phyloP scores from a whole-genome alignment of 2,113 vertebrate species.

The Rhinolophus sinicus region DNA sequence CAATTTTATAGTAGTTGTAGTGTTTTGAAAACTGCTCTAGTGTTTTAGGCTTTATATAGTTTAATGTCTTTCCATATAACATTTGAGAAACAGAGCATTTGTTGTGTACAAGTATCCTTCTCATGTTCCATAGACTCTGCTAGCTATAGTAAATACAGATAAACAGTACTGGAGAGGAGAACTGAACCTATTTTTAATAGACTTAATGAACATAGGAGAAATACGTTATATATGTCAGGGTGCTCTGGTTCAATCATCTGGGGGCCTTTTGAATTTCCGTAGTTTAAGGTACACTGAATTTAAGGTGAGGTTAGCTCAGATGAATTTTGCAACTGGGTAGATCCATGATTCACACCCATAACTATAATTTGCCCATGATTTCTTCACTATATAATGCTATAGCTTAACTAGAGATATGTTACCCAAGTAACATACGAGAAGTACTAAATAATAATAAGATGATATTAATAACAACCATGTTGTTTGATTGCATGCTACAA shows the following conservation, averaged over 20 bases:
- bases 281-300: background rate
- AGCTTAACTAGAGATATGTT: background rate
- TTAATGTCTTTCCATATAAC: background rate
- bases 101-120: background rate
- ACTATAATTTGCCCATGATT: background rate
- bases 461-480: background rate
- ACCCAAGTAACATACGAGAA: background rate
- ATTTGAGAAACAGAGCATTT: background rate
- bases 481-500: background rate
- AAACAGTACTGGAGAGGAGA: background rate
- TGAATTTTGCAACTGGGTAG: background rate
- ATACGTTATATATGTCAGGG: background rate
- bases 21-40: background rate
- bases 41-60: background rate
- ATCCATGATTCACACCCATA: background rate
- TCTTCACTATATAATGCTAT: background rate
- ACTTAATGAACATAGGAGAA: background rate
- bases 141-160: background rate
- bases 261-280: background rate
- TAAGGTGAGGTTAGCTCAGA: background rate
- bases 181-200: background rate
- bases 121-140: background rate
- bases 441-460: background rate
- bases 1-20: background rate
- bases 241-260: background rate